Evolutionary conservation across 1,140 invertebrate genomes (phyloP), one percentile per base, ranked within the genome.

Genomic region (Aphaenogaster floridana): DNA sequence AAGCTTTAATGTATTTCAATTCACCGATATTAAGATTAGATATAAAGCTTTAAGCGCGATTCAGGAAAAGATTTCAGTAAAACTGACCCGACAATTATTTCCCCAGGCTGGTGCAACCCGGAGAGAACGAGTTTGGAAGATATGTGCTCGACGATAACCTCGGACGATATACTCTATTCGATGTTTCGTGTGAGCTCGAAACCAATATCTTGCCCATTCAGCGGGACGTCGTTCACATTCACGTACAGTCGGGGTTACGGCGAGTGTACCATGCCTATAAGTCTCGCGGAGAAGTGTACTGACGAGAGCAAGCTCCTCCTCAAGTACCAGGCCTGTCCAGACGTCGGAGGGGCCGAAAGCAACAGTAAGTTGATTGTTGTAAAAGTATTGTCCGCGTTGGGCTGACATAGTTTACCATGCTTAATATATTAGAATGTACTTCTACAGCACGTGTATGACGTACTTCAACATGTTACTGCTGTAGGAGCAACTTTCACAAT

Each of bases 201-300:
- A 69, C 97, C 97, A 3, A 96, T 97, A 88, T 93, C 96, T 2
- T 98, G 97, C 91, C 97, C 97, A 7, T 98, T 98, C 94, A 96
- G 96, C 87, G 96, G 97, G 3, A 96, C 97, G n/a, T 97, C 98
- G 0, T 97, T 97, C 94, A 97, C 97, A 0, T 98, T 98, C 94
- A 97, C 97, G 5, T 98, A 98, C 92, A 97, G 96, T 93, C 95
- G 97, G 15, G 97, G 97, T 9, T 94, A 95, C 61, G 96, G 96
- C 3, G 96, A 97, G 71, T 97, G 97, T 91, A 83, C 83, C 4
- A 94, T 95, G 63, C 96, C 96, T 5, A 93, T 96, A 48, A 97
- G 96, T 39, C 95, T 96, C 50, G 96, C 96, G 34, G 97, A 97
- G 86, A 96, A 96, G 52, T 97, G 97, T 91, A 97, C 96, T 1